Conservation (phyloP, 2,797 vertebrate genomes). For the Loriculus beryllinus region DNA sequence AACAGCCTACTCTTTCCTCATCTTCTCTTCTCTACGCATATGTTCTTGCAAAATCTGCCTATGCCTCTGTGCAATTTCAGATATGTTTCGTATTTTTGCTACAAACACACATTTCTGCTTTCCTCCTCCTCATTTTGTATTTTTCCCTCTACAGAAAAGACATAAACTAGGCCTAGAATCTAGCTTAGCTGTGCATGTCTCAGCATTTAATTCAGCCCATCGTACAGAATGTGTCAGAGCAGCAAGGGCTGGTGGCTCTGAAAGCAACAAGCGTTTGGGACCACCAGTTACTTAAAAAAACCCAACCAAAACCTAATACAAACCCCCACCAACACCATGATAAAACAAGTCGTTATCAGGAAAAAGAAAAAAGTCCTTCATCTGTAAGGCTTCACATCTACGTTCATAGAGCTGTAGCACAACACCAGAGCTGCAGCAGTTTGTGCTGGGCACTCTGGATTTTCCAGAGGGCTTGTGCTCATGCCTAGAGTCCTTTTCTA, state of each 20-base stretch:
- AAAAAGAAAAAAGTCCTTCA: background rate
- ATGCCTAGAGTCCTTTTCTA: background rate
- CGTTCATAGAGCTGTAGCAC: background rate
- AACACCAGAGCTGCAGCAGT: background rate
- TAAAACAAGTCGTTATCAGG: background rate
- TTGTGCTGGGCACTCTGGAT: background rate
- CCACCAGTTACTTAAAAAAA: background rate
- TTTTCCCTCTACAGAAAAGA: background rate
- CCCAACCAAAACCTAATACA: background rate
- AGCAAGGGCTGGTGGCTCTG: rapidly evolving
- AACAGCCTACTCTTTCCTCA: background rate
- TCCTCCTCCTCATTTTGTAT: background rate
- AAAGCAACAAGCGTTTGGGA: background rate
- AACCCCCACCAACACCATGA: background rate
- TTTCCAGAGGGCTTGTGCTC: background rate
- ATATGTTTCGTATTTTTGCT: background rate
- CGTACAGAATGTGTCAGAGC: background rate
- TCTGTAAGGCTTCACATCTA: background rate
- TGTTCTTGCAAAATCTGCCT: background rate
- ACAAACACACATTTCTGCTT: background rate
- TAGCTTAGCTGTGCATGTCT: background rate
- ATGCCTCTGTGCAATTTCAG: background rate
- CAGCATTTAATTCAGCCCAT: background rate
- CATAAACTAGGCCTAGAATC: background rate
- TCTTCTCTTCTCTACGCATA: background rate